These are phyloP conservation scores for Leguminivora glycinivorella DNA, from an alignment of 1,140 invertebrate species.

Conservation along the genomic window DNA sequence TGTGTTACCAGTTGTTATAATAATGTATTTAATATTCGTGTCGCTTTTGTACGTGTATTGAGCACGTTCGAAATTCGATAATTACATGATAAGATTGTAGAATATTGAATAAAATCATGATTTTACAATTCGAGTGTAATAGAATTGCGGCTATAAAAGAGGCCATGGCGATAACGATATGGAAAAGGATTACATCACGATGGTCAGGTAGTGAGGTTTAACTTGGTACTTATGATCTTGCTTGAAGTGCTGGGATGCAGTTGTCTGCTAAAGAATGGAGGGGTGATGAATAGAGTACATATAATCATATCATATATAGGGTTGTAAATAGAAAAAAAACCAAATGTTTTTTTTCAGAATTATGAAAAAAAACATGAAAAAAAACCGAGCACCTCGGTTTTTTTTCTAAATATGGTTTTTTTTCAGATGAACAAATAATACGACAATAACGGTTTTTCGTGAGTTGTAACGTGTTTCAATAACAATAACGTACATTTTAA, in stretches of 20 bases:
- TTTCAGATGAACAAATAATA: too few relatives aligned
- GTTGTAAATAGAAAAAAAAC: too few relatives aligned
- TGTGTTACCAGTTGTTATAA: constrained; percentile 14
- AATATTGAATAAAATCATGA: constrained; percentile 24
- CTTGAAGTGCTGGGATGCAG: not conserved
- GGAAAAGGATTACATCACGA: constrained; percentile 23
- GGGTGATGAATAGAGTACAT: too few relatives aligned
- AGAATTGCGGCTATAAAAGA: constrained; percentile 18
- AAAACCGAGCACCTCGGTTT: too few relatives aligned
- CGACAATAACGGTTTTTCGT: too few relatives aligned
- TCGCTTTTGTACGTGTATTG: not conserved
- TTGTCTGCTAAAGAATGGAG: too few relatives aligned
- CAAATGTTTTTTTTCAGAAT: too few relatives aligned
- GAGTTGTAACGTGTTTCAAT: too few relatives aligned
- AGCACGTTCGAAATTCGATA: constrained; percentile 12
- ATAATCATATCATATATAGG: too few relatives aligned
- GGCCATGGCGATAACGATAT: constrained; percentile 18
- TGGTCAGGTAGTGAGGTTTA: not conserved
- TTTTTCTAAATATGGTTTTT: too few relatives aligned
- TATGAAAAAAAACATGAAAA: too few relatives aligned
- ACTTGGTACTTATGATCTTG: not conserved
- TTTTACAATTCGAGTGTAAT: constrained; percentile 24
- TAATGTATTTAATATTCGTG: constrained; percentile 26
- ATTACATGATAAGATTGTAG: constrained; percentile 14
- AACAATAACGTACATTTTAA: too few relatives aligned